phyloP scores from a whole-genome alignment of 2,797 vertebrate genomes.

The Halcyon badia region DNA sequence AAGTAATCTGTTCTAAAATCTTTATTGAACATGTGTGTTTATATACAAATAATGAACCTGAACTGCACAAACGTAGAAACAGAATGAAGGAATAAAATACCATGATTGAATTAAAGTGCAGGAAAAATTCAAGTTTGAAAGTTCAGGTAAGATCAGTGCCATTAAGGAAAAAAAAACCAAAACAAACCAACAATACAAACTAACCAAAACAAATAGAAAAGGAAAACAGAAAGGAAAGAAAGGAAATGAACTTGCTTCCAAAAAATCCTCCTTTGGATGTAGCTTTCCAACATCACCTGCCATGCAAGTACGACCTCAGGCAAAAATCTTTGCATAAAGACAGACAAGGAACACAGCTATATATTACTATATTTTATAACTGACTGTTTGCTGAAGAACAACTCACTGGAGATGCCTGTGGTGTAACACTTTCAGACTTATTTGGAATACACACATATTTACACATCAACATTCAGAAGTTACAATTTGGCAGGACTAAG shows the following conservation, averaged over 20 bases:
- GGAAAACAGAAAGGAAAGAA: constrained; percentile 45
- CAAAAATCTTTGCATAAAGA: constrained; percentile 58
- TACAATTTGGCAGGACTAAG: constrained; percentile 83
- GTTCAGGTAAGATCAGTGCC: constrained; percentile 79
- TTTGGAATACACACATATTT: constrained; percentile 88
- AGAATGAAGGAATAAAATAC: constrained; percentile 74
- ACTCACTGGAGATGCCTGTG: constrained; percentile 48
- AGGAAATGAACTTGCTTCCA: constrained; percentile 50
- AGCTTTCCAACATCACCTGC: constrained; percentile 75
- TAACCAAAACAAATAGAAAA: not conserved
- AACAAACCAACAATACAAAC: not conserved
- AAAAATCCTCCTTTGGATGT: constrained; percentile 79
- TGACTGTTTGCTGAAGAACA: constrained; percentile 5
- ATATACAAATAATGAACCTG: constrained; percentile 73
- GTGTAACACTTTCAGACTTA: constrained; percentile 88
- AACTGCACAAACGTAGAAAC: constrained; percentile 66
- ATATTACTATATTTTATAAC: constrained; percentile 54
- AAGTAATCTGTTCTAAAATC: constrained; percentile 67
- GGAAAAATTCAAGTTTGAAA: constrained; percentile 84
- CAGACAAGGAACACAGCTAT: constrained; percentile 54
- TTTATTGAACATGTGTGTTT: constrained; percentile 68
- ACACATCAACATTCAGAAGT: constrained; percentile 81
- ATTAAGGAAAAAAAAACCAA: constrained; percentile 47
- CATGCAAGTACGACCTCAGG: constrained; percentile 68
- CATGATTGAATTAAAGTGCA: constrained; percentile 79